These are phyloP conservation scores for Diphyllodes magnificus DNA, from an alignment of 2,113 vertebrate genomes.

Conservation along the genomic window DNA sequence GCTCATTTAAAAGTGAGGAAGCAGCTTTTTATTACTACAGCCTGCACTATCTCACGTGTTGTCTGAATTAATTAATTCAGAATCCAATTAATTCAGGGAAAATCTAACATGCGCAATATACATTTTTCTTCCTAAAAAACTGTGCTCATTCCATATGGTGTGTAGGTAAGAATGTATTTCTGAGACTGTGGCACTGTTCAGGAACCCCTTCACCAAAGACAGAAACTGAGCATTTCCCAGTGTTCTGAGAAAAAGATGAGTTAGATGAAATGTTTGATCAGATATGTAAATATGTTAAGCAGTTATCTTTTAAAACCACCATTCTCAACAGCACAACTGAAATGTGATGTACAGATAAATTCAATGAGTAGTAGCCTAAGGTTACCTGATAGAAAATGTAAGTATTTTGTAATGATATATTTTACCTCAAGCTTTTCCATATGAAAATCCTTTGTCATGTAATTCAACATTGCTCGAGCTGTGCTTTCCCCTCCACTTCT, in stretches of 20 bases:
- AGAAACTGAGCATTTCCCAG: neutral
- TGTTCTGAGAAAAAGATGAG: neutral
- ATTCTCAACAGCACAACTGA: neutral
- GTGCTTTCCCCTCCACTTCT: slow-evolving; percentile 82
- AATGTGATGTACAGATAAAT: neutral
- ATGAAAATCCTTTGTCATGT: slow-evolving; percentile 79
- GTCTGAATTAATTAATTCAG: neutral
- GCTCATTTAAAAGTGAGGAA: neutral
- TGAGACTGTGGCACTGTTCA: neutral
- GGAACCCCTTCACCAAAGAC: neutral
- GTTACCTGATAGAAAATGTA: neutral
- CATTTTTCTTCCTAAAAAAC: neutral
- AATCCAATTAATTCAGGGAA: neutral
- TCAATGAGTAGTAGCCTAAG: neutral
- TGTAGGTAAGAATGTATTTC: neutral
- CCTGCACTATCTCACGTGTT: neutral
- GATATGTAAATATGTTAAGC: neutral
- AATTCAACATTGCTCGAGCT: slow-evolving; percentile 82
- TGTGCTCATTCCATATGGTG: neutral
- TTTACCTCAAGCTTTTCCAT: slow-evolving; percentile 86
- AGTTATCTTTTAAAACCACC: neutral
- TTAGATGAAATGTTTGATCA: neutral
- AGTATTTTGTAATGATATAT: neutral
- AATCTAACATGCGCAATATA: neutral
- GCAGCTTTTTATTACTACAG: neutral